These are phyloP conservation scores for Pseudorasbora parva DNA, from an alignment of 2,113 vertebrate species.

Conservation along the genomic window DNA sequence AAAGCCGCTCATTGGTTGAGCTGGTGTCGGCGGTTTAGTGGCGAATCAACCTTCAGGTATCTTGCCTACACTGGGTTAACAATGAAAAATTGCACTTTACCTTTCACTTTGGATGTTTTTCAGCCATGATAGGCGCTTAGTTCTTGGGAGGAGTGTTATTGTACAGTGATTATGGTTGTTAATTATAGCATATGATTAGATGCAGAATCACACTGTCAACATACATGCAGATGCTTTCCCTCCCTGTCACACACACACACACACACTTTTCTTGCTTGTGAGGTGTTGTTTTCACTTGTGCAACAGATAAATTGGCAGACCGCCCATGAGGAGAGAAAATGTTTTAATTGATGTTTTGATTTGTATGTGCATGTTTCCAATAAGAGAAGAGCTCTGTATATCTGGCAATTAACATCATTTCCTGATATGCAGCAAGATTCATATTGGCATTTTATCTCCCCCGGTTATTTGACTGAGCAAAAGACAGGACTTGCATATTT, in stretches of 20 bases:
- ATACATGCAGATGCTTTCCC: constrained; percentile 17
- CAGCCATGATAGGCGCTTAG: too few species aligned
- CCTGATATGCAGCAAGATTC: neutral
- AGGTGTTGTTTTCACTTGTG: constrained; percentile 15
- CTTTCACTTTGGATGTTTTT: neutral
- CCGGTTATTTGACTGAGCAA: neutral
- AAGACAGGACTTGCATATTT: neutral
- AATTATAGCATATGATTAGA: constrained; percentile 30
- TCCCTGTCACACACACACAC: neutral
- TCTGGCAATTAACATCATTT: constrained; percentile 26
- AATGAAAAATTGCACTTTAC: neutral
- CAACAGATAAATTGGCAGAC: constrained; percentile 15
- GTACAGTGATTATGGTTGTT: constrained; percentile 12
- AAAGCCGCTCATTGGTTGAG: neutral
- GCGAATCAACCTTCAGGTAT: neutral
- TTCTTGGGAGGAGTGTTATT: constrained; percentile 10
- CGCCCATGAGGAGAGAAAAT: constrained; percentile 9
- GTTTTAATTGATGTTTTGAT: constrained; percentile 41
- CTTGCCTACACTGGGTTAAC: neutral
- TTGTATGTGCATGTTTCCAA: constrained; percentile 23
- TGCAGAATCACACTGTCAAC: constrained; percentile 17
- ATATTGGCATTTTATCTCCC: constrained; percentile 29
- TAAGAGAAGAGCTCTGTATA: constrained; percentile 15
- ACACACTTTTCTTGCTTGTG: neutral
- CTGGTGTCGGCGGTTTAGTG: neutral